Evolutionary conservation across 2,113 vertebrate genomes (phyloP).

Genomic region (Archilochus colubris): DNA sequence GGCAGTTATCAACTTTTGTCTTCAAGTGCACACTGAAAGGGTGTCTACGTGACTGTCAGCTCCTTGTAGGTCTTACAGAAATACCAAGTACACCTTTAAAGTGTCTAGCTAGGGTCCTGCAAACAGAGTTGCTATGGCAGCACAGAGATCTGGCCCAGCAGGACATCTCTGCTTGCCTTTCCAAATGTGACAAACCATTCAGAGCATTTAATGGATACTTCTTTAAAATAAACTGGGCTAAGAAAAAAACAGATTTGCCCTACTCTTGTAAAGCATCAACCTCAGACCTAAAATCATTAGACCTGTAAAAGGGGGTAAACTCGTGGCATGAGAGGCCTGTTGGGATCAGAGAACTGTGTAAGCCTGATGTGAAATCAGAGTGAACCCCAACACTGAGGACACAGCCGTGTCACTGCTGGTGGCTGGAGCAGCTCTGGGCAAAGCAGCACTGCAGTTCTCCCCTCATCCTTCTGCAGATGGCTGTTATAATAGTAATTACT

Average conservation of each 20-base stretch:
- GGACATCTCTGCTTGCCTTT: background rate
- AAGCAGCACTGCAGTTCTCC: background rate
- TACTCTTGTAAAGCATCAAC: background rate
- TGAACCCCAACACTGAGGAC: background rate
- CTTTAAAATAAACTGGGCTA: background rate
- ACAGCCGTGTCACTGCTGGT: fast-evolving
- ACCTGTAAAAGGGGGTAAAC: background rate
- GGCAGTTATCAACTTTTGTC: background rate
- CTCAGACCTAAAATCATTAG: background rate
- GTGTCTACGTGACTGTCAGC: background rate
- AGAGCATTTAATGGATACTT: background rate
- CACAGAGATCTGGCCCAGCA: background rate
- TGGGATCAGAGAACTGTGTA: background rate
- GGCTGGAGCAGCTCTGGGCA: background rate
- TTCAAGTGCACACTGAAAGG: background rate
- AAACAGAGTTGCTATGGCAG: slow-evolving; percentile 5
- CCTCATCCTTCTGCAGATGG: background rate
- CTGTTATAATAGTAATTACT: background rate
- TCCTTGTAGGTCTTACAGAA: background rate
- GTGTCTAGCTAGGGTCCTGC: background rate
- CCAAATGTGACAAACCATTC: background rate
- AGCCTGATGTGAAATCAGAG: background rate
- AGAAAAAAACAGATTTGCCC: background rate
- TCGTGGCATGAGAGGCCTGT: fast-evolving
- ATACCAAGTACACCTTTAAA: background rate